Conservation (phyloP, 2,113 vertebrate genomes). For the Megatriorchis doriae region DNA sequence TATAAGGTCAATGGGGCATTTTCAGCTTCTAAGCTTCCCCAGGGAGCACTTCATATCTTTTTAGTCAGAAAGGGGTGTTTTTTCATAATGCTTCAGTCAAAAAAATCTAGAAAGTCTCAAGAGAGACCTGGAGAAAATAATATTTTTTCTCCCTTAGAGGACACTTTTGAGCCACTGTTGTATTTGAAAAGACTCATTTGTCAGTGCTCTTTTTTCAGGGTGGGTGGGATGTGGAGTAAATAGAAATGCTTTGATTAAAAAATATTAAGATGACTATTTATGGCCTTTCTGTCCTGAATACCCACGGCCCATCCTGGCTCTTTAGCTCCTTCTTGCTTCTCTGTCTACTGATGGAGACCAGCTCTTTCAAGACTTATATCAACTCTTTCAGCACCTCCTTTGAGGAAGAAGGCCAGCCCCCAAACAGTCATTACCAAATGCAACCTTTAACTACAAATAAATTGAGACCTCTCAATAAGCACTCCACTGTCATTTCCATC, state of each 20-base stretch:
- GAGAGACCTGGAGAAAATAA: background rate
- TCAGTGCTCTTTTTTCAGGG: background rate
- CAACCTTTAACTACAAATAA: background rate
- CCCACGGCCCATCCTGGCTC: background rate
- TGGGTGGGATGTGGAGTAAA: background rate
- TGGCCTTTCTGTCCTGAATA: background rate
- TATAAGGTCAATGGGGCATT: background rate
- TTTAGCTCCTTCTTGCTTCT: background rate
- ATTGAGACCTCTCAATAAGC: background rate
- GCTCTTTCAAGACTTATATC: background rate
- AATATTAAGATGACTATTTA: background rate
- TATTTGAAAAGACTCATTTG: background rate
- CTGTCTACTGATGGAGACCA: background rate
- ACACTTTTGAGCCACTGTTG: background rate
- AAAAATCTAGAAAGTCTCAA: background rate
- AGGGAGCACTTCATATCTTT: background rate
- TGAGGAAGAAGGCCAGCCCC: background rate
- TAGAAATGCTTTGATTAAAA: background rate
- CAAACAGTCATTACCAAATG: background rate
- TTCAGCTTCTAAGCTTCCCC: background rate
- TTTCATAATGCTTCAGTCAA: background rate
- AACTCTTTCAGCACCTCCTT: background rate
- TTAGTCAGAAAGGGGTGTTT: background rate
- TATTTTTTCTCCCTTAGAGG: background rate
- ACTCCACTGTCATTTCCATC: background rate